Conservation (phyloP, 1,140 invertebrate species). For the Drosophila lowei region DNA sequence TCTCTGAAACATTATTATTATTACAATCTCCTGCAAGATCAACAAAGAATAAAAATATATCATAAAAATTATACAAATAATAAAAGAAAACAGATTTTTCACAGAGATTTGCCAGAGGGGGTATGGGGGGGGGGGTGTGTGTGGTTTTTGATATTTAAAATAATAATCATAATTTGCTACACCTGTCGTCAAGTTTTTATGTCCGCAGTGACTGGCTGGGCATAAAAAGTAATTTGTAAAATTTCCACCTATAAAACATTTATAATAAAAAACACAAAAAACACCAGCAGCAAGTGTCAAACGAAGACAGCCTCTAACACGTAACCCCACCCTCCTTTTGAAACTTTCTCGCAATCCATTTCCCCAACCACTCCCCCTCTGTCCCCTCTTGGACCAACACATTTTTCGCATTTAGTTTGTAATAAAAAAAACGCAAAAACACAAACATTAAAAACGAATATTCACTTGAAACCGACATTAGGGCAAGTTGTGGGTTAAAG, state of each 20-base stretch:
- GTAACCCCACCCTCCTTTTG: neutral
- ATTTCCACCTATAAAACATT: slow-evolving; percentile 72
- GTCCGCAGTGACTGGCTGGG: slow-evolving; percentile 20
- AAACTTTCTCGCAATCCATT: neutral
- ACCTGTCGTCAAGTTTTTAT: slow-evolving; percentile 71
- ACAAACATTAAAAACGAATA: slow-evolving; percentile 59
- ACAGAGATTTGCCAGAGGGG: neutral
- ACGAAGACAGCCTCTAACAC: slow-evolving; percentile 25
- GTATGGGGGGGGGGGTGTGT: neutral
- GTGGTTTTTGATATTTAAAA: slow-evolving; percentile 61
- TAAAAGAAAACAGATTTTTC: slow-evolving; percentile 1
- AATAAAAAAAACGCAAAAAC: slow-evolving; percentile 52
- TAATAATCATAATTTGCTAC: slow-evolving; percentile 76
- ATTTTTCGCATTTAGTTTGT: slow-evolving; percentile 74
- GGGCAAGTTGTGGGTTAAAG: slow-evolving; percentile 19
- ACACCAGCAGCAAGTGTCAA: slow-evolving; percentile 39
- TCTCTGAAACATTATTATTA: neutral
- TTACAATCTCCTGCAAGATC: neutral
- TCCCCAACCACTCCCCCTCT: neutral
- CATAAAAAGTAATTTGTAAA: slow-evolving; percentile 73
- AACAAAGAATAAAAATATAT: too few species aligned
- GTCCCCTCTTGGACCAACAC: slow-evolving; percentile 35
- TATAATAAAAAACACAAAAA: slow-evolving; percentile 46
- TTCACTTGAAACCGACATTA: slow-evolving; percentile 52
- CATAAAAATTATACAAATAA: slow-evolving; percentile 14